Base-by-base conservation (phyloP, 2,888 invertebrate genomes). In the Drosophila meridionalis region DNA sequence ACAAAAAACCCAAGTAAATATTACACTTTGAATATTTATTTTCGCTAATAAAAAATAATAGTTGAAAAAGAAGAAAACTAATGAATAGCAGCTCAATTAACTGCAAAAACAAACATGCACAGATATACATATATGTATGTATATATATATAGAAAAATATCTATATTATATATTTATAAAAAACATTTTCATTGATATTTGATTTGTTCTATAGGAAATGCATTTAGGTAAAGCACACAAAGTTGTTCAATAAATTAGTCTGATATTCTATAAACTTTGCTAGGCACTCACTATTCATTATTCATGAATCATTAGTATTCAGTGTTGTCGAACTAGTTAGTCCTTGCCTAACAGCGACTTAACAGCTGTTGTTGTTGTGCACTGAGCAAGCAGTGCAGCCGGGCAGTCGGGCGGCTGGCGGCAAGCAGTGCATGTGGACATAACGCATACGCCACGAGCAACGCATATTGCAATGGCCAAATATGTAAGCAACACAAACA, bases 371-470 rank as follows among this genome's bases (percentile, higher is more conserved):
- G 32, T 8, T 20, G 40, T 7, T 14, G 7, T 12, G 53, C 53
- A 55, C 2, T 14, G 2, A 7, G 53, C 53, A 55, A 55, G 53
- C 53, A 55, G 53, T 55, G 38, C 38, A 4, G 8, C 2, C 4
- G 20, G 20, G 5, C 20, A 4, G 3, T 8, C 4, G 20, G 32
- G 9, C 50, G 0, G 30, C 43, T 8, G 9, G 42, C 28, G 30
- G 2, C 45, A 82, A 78, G 78, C 78, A 82, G 80, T 79, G 43
- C 43, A 57, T 2, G 20, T 0, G 12, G 12, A 57, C n/a, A 78
- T 78, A 62, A 80, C 80, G 72, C 68, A 83, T 76, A 83, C 69
- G 79, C 70, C 61, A 60, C 64, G 56, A 48, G 56, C 38, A 42
- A 45, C 42, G 50, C 52, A 38, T 45, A 38, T 62, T 14, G 28